Evolutionary conservation across 2,888 invertebrate species (phyloP).

Genomic region (Apotomis betuletana): DNA sequence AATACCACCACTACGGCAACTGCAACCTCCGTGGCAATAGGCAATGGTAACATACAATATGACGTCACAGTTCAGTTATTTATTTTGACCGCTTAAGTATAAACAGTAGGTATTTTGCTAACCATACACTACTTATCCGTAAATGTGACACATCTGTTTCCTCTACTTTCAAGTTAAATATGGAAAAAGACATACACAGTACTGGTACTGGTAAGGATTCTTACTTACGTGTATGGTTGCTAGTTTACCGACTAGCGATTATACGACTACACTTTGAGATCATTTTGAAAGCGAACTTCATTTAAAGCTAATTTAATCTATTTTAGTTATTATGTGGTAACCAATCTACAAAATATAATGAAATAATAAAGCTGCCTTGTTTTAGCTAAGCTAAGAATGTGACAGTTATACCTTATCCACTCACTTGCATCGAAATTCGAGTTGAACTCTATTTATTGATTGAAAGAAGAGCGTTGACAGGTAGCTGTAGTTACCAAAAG

Average conservation of each 20-base stretch:
- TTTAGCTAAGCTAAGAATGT: constrained; percentile 27
- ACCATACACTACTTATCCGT: neutral
- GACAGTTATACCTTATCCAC: neutral
- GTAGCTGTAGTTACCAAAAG: no score
- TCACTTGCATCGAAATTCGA: neutral
- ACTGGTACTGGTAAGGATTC: neutral
- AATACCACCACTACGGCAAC: neutral
- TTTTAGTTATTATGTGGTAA: constrained; percentile 4
- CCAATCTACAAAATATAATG: neutral
- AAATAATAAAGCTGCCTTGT: neutral
- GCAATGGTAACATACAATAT: no score
- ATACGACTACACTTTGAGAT: constrained; percentile 53
- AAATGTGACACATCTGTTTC: neutral
- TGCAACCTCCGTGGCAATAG: no score
- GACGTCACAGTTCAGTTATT: neutral
- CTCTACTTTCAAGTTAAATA: neutral
- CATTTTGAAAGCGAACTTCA: constrained; percentile 52
- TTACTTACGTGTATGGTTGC: constrained; percentile 1
- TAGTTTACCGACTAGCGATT: constrained; percentile 21
- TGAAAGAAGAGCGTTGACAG: no score
- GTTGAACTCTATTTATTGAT: no score
- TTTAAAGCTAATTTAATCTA: constrained; percentile 28
- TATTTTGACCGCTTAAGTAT: neutral
- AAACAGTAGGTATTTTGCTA: neutral
- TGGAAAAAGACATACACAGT: neutral